Evolutionary conservation across 1,140 invertebrate species (phyloP), one percentile per base, ranked within the genome.

Genomic region (Cyclina sinensis): DNA sequence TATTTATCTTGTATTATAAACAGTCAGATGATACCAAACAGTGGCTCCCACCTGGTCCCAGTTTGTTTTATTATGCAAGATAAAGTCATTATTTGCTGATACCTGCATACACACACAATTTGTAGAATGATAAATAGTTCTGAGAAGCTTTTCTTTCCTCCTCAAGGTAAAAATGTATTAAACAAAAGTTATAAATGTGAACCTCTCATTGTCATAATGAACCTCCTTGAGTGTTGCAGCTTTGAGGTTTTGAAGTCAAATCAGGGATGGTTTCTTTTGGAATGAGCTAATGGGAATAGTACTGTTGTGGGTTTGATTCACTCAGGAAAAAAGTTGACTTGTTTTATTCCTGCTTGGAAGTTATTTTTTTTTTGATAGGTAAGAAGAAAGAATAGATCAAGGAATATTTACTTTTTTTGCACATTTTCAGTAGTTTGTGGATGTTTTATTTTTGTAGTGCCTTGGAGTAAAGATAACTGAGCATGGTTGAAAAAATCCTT

Each of bases 51-150:
- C 35, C 62, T 65, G 32, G 62, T 65, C 11, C 30, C 24, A 65
- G 14, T 37, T 24, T 70, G 21, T 12, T 70, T 70, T 70, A 37
- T 37, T 11, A 7, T 35, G 65, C 65, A 70, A 30, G 65, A 70
- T 70, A 39, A 70, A 32, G 62, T 70, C 65, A 70, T 70, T 37
- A 65, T 30, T 37, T 70, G 65, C 32, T 70, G 65, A 70, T 70
- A 70, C 27, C n/a, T n/a, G 43, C 5, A 43, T 43, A 70, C 16
- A 21, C 14, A 70, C 35, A 70, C 4, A 65, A 12, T 11, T 9
- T 32, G 18, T n/a, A 12, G 35, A 14, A 39, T 70, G 65, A 37
- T 37, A 32, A 65, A 65, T 32, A n/a, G 30, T 3, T 70, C 65
- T 32, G 9, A 39, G 65, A 30, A 65, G 62, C 62, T 57, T 21